Evolutionary conservation across 2,797 vertebrate genomes (phyloP).

Genomic region (Crocidura indochinensis): DNA sequence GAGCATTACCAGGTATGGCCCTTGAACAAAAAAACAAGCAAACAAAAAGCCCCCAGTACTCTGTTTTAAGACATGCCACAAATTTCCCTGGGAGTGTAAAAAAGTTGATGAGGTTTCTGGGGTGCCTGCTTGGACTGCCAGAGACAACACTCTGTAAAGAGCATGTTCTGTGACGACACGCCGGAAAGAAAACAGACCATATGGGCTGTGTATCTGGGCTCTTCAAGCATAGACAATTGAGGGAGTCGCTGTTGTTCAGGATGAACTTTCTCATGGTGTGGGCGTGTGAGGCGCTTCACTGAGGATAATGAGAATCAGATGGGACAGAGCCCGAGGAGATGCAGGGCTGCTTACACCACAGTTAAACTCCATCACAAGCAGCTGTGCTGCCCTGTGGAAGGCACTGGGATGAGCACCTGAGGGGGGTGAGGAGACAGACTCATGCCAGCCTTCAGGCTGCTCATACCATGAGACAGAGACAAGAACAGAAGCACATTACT

Average conservation of each 20-base stretch:
- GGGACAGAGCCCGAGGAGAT: constrained; percentile 27
- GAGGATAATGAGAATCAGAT: constrained; percentile 63
- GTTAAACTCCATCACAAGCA: neutral
- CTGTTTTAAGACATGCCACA: neutral
- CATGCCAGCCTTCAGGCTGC: neutral
- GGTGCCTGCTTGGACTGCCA: neutral
- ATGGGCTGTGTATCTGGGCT: constrained; percentile 15
- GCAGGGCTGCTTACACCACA: neutral
- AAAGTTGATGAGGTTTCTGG: neutral
- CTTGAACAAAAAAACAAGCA: too few species aligned
- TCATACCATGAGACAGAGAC: neutral
- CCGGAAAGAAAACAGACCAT: constrained; percentile 8
- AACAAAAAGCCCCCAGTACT: too few species aligned
- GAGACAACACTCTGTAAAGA: constrained; percentile 49
- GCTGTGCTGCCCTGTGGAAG: neutral
- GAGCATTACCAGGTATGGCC: too few species aligned
- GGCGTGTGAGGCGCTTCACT: constrained; percentile 8
- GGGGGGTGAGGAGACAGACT: neutral
- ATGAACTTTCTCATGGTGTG: constrained; percentile 54
- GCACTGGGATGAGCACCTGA: neutral
- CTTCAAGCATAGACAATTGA: constrained; percentile 53
- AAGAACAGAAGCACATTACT: neutral
- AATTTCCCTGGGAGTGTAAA: neutral
- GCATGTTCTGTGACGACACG: constrained; percentile 17
- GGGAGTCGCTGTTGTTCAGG: constrained; percentile 34